phyloP scores from a whole-genome alignment of 1,140 invertebrate species.

The Diprion similis region DNA sequence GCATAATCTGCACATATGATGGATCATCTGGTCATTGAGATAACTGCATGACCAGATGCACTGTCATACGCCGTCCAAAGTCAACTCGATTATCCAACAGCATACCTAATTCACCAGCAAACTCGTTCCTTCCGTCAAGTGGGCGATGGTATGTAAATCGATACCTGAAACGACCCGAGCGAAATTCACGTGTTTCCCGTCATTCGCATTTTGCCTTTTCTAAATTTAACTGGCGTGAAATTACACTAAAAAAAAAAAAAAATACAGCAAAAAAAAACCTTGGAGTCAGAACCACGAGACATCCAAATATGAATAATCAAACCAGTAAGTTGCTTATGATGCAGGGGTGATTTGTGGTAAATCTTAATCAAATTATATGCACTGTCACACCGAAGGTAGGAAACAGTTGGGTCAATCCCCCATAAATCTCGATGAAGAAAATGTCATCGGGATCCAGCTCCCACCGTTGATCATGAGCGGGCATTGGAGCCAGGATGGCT shows the following conservation, averaged over 20 bases:
- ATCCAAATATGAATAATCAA: background rate
- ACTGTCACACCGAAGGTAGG: background rate
- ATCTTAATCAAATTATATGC: background rate
- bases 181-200: background rate
- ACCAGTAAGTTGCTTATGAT: background rate
- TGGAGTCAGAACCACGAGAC: background rate
- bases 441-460: slow-evolving; percentile 20
- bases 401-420: slow-evolving; percentile 36
- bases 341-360: too few relatives aligned
- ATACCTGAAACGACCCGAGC: background rate
- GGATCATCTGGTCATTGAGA: too few relatives aligned
- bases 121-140: background rate
- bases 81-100: too few relatives aligned
- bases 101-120: too few relatives aligned
- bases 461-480: slow-evolving; percentile 38
- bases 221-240: background rate
- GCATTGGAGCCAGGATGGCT: slow-evolving; percentile 34
- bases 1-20: too few relatives aligned
- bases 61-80: too few relatives aligned
- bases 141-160: background rate
- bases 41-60: too few relatives aligned
- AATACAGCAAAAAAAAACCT: background rate
- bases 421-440: slow-evolving; percentile 39
- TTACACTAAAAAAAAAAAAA: background rate
- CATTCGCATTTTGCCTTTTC: background rate